phyloP scores from a whole-genome alignment of 2,113 vertebrate species.

The Prochilodus magdalenae region DNA sequence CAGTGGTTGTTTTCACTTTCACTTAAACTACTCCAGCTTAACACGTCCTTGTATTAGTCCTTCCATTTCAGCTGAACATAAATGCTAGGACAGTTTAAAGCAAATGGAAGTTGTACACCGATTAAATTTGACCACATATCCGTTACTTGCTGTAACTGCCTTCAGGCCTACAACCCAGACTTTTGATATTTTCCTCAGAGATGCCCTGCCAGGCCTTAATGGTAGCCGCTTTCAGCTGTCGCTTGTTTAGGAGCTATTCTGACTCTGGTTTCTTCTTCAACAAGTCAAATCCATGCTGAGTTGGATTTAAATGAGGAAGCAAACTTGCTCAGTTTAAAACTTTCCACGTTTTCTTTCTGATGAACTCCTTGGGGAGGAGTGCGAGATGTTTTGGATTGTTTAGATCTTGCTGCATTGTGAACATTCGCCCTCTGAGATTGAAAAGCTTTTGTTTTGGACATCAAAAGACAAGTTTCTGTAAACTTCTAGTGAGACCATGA shows the following conservation, averaged over 20 bases:
- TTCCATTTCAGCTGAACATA: no score
- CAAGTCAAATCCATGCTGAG: background rate
- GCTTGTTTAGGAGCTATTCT: background rate
- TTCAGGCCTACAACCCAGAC: background rate
- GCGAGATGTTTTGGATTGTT: background rate
- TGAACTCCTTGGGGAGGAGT: background rate
- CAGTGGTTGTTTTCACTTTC: no score
- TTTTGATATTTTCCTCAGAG: background rate
- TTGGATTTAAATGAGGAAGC: background rate
- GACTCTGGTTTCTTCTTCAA: background rate
- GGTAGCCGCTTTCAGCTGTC: background rate
- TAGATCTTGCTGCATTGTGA: background rate
- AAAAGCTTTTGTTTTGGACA: background rate
- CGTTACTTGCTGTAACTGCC: background rate
- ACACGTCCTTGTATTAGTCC: no score
- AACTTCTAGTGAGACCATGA: background rate
- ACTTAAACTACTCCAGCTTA: no score
- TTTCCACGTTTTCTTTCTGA: background rate
- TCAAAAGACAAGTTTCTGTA: background rate
- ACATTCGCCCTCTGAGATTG: no score
- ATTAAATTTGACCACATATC: no score
- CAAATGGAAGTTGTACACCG: no score
- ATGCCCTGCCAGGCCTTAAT: background rate
- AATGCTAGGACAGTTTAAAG: no score
- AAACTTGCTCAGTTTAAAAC: background rate